These are phyloP conservation scores for Ailuropoda melanoleuca DNA, from an alignment of 2,113 vertebrate species.

Conservation along the genomic window DNA sequence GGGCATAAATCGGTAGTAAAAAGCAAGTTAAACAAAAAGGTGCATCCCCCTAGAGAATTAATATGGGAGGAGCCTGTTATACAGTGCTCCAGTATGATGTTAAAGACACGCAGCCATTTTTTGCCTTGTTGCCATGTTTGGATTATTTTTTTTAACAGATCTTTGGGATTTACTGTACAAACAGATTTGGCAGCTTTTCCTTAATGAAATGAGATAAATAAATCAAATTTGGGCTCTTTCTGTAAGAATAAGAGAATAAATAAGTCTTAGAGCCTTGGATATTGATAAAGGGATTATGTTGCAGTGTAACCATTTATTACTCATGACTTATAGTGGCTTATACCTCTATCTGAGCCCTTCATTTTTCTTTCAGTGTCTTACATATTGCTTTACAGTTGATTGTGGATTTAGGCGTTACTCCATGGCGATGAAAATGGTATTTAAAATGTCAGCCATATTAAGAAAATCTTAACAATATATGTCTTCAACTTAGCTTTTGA, in stretches of 20 bases:
- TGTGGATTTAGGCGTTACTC: neutral
- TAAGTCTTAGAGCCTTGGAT: neutral
- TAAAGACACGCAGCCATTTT: neutral
- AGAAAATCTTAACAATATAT: neutral
- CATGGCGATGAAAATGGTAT: neutral
- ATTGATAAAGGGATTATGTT: neutral
- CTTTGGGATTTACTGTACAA: slow-evolving; percentile 15
- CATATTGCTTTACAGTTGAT: neutral
- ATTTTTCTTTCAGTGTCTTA: neutral
- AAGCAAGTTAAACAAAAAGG: neutral
- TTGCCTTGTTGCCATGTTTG: neutral
- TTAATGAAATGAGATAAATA: slow-evolving; percentile 42
- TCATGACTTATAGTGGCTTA: neutral
- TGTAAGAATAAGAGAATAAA: neutral
- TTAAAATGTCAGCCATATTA: slow-evolving; percentile 13
- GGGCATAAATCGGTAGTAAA: neutral
- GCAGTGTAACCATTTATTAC: neutral
- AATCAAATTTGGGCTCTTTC: slow-evolving; percentile 21
- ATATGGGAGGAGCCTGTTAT: rapidly evolving
- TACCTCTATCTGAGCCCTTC: neutral
- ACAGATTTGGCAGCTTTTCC: neutral
- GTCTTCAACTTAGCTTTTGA: neutral
- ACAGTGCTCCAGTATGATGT: neutral
- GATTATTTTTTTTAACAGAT: slow-evolving; percentile 1
- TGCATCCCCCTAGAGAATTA: neutral